Conservation (phyloP, 2,113 vertebrate genomes). For the Lycocorax pyrrhopterus region DNA sequence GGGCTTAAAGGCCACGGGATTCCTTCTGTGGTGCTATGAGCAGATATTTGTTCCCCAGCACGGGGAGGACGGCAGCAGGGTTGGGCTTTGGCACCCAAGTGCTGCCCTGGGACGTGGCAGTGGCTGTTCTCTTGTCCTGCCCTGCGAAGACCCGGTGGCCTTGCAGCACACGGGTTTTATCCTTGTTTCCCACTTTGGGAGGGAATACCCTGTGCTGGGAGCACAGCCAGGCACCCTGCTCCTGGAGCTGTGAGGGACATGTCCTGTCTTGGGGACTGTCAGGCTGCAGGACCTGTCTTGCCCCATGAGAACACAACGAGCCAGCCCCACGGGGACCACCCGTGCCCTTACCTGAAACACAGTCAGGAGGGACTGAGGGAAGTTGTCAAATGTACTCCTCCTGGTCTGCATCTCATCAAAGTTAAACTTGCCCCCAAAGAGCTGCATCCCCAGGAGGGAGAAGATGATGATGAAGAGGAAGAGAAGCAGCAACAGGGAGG, state of each 20-base stretch:
- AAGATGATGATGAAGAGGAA: constrained; percentile 99
- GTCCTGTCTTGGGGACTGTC: background rate
- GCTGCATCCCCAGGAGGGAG: constrained; percentile 98
- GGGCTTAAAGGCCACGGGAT: background rate
- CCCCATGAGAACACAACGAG: background rate
- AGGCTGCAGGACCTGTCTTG: background rate
- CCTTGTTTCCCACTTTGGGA: background rate
- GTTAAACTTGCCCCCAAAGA: constrained; percentile 99
- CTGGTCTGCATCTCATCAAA: constrained; percentile 94
- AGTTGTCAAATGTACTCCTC: constrained; percentile 97
- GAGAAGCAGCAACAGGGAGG: constrained; percentile 93
- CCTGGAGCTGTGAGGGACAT: background rate
- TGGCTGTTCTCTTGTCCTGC: background rate
- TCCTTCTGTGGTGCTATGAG: background rate
- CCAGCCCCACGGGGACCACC: background rate
- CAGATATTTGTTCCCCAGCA: background rate
- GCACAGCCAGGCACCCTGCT: background rate
- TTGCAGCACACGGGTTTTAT: background rate
- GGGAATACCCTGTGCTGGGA: background rate
- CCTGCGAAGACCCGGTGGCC: background rate
- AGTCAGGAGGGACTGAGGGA: constrained; percentile 96
- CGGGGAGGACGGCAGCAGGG: background rate
- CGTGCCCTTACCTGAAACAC: constrained; percentile 89
- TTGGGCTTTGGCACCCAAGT: background rate
- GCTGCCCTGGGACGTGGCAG: background rate